A percentile compares a stretch with the other conserved stretches of the same genome.
Evolutionary conservation across 2,888 invertebrate species (phyloP).

Genomic region (Tetragonisca angustula): DNA sequence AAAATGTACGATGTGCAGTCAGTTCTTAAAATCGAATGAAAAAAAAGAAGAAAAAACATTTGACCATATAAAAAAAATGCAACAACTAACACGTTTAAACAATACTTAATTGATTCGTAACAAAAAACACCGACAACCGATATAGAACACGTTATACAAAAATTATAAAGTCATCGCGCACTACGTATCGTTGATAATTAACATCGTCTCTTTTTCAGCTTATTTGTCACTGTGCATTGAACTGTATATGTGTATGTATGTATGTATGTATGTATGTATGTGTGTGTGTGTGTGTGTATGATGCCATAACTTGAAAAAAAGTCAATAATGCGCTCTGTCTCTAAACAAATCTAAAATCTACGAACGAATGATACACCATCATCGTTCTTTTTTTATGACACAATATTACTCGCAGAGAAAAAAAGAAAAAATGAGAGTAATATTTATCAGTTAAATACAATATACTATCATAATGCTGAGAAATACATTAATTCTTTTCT

Average conservation of each 20-base stretch:
- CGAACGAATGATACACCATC: slow-evolving; percentile 43
- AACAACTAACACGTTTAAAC: slow-evolving; percentile 58
- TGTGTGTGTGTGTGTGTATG: neutral
- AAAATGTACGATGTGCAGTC: slow-evolving; percentile 34
- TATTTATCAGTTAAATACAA: slow-evolving; percentile 52
- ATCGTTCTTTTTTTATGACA: slow-evolving; percentile 16
- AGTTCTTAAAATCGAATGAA: slow-evolving; percentile 46
- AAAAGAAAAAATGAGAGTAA: slow-evolving; percentile 37
- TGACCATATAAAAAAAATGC: slow-evolving; percentile 55
- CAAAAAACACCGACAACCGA: slow-evolving; percentile 48
- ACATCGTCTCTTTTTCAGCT: slow-evolving; percentile 10
- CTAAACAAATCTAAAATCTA: slow-evolving; percentile 57
- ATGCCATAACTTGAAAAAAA: slow-evolving; percentile 47
- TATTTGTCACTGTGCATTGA: slow-evolving; percentile 23
- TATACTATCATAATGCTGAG: slow-evolving; percentile 56
- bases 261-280: neutral
- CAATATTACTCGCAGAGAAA: slow-evolving; percentile 33
- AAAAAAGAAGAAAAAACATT: slow-evolving; percentile 1
- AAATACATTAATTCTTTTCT: slow-evolving; percentile 48
- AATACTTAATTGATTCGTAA: slow-evolving; percentile 56
- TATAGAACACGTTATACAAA: slow-evolving; percentile 35
- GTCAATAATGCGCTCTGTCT: slow-evolving; percentile 14
- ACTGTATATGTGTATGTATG: slow-evolving; percentile 3
- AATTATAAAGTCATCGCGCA: slow-evolving; percentile 29
- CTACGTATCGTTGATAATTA: slow-evolving; percentile 20